Percentiles rank a stretch among this genome's conserved stretches.
Evolutionary conservation across 1,140 invertebrate species (phyloP).

Genomic region (Sitodiplosis mosellana): DNA sequence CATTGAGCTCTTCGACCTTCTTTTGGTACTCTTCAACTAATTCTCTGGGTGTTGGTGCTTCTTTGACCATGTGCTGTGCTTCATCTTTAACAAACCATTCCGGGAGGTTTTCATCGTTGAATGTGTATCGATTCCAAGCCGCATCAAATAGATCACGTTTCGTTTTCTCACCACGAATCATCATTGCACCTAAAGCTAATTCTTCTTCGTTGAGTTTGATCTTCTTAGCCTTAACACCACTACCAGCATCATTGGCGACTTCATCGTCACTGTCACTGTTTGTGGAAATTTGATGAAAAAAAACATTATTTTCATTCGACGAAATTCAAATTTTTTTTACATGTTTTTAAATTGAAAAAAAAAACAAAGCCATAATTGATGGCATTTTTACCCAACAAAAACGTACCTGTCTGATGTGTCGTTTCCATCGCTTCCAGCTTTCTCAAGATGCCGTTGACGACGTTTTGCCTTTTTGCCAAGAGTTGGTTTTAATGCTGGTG

Average conservation of each 20-base stretch:
- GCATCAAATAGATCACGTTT: slow-evolving; percentile 71
- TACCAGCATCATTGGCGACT: slow-evolving; percentile 26
- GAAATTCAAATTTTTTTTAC: too few relatives aligned
- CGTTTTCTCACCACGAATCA: slow-evolving; percentile 69
- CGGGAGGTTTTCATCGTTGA: slow-evolving; percentile 78
- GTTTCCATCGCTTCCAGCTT: slow-evolving; percentile 13
- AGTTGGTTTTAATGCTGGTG: neutral
- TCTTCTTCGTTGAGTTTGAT: slow-evolving; percentile 69
- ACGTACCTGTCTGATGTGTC: slow-evolving; percentile 22
- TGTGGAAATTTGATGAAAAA: slow-evolving; percentile 1
- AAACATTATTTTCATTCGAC: too few relatives aligned
- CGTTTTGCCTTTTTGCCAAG: slow-evolving; percentile 22
- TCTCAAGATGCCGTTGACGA: slow-evolving; percentile 17
- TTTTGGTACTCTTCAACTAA: slow-evolving; percentile 54
- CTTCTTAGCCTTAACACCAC: slow-evolving; percentile 29
- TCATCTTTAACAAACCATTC: slow-evolving; percentile 96
- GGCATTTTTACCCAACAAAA: slow-evolving; percentile 22
- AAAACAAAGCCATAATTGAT: too few relatives aligned
- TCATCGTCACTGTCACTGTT: slow-evolving; percentile 16
- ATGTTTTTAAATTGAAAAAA: too few relatives aligned
- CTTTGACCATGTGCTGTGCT: slow-evolving; percentile 68
- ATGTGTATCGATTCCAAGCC: slow-evolving; percentile 79
- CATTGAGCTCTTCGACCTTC: slow-evolving; percentile 72
- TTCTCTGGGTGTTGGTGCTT: slow-evolving; percentile 59
- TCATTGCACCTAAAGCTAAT: slow-evolving; percentile 67